Evolutionary conservation across 2,797 vertebrate genomes (phyloP).

Genomic region (Oceanodroma leucorhoa): DNA sequence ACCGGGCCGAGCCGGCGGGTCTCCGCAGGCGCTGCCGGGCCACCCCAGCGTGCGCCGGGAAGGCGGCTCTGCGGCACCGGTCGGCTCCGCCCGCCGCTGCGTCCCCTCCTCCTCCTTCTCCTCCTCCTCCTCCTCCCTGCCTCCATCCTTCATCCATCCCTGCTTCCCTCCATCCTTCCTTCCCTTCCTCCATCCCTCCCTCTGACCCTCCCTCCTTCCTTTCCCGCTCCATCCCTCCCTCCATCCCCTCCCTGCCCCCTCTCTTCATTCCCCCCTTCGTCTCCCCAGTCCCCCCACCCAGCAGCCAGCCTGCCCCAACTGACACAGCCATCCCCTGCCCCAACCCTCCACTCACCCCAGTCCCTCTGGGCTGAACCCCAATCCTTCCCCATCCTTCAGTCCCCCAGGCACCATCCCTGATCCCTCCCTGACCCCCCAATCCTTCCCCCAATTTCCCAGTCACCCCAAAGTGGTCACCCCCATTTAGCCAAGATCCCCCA

Average conservation of each 20-base stretch:
- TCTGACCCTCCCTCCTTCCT: too few species aligned
- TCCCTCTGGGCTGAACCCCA: not conserved
- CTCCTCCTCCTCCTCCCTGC: not conserved
- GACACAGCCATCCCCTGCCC: fast-evolving
- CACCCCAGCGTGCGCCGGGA: not conserved
- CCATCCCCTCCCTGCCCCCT: not conserved
- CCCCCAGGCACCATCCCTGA: not conserved
- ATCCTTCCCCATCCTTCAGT: not conserved
- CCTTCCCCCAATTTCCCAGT: not conserved
- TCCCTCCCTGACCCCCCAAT: not conserved
- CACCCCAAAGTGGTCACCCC: not conserved
- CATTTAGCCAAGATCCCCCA: not conserved
- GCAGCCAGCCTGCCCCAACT: not conserved
- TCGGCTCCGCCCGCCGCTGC: constrained; percentile 30
- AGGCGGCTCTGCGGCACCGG: constrained; percentile 34
- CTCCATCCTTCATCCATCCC: not conserved
- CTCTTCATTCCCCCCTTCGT: not conserved
- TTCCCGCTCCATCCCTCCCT: not conserved
- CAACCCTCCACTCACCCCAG: not conserved
- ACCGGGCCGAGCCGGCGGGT: not conserved
- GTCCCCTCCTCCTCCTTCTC: not conserved
- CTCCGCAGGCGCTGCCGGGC: not conserved
- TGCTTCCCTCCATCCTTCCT: too few species aligned
- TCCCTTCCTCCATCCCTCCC: too few species aligned
- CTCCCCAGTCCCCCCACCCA: not conserved